These are phyloP conservation scores for Crypturellus tataupa DNA, from an alignment of 2,797 vertebrate genomes.

Conservation along the genomic window DNA sequence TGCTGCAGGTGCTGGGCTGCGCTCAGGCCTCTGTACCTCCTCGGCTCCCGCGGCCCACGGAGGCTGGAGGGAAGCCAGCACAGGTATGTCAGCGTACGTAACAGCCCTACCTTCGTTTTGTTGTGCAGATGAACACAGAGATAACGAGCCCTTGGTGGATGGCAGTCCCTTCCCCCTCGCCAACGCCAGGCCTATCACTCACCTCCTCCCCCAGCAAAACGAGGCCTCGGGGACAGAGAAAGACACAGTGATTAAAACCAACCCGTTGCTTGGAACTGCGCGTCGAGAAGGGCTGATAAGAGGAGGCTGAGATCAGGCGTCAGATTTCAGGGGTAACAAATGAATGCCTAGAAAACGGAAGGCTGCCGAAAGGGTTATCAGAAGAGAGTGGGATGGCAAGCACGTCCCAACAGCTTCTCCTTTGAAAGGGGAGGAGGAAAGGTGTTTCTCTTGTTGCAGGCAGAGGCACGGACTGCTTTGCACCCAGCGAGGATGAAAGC, in stretches of 20 bases:
- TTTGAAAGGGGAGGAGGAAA: not conserved
- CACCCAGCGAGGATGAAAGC: not conserved
- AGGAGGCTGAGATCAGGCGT: constrained; percentile 53
- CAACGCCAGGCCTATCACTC: constrained; percentile 21
- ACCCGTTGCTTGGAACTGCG: constrained; percentile 41
- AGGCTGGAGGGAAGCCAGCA: constrained; percentile 38
- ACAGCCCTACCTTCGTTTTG: constrained; percentile 69
- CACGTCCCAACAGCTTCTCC: constrained; percentile 52
- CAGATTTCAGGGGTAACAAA: constrained; percentile 64
- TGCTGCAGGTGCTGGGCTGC: not conserved
- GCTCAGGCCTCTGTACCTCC: not conserved
- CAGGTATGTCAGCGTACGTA: constrained; percentile 18
- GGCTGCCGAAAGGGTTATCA: constrained; percentile 49
- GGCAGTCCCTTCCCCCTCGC: constrained; percentile 45
- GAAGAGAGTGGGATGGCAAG: constrained; percentile 10
- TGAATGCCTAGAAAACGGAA: constrained; percentile 61
- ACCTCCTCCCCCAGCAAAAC: constrained; percentile 34
- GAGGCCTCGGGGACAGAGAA: constrained; percentile 53
- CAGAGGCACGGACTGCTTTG: not conserved
- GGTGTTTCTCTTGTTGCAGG: not conserved
- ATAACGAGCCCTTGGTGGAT: constrained; percentile 53
- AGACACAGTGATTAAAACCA: constrained; percentile 54
- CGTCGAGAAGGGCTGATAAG: constrained; percentile 37
- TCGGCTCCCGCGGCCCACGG: not conserved
- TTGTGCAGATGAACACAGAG: constrained; percentile 47